Conservation (phyloP, 2,797 vertebrate species). For the Tadarida brasiliensis region DNA sequence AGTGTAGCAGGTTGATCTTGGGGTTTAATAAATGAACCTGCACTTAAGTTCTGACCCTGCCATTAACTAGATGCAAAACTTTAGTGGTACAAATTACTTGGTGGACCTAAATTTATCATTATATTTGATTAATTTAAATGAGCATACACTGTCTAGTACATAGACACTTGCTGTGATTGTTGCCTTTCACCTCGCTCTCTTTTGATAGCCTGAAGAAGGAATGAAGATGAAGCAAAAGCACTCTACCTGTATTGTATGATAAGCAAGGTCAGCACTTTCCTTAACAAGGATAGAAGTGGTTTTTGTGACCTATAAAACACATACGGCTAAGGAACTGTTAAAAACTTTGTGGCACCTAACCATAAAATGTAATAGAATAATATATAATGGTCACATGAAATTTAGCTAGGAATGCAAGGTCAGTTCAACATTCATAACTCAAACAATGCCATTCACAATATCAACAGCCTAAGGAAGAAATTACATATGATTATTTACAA, state of each 20-base stretch:
- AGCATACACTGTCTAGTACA: neutral
- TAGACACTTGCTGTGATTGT: neutral
- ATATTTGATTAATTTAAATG: slow-evolving; percentile 26
- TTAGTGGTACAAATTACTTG: neutral
- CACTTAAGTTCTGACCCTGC: neutral
- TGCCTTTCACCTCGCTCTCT: neutral
- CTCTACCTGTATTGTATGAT: neutral
- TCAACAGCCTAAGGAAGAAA: slow-evolving; percentile 29
- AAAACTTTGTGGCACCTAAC: neutral
- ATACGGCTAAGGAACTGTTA: slow-evolving; percentile 4
- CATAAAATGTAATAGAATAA: slow-evolving; percentile 3
- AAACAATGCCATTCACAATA: neutral
- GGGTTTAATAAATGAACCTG: neutral
- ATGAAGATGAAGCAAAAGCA: neutral
- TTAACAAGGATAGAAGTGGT: slow-evolving; percentile 15
- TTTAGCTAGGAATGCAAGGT: neutral
- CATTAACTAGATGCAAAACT: slow-evolving; percentile 16
- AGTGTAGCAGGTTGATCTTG: neutral
- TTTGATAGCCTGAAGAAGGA: slow-evolving; percentile 5
- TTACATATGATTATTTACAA: neutral
- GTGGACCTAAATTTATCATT: slow-evolving; percentile 5
- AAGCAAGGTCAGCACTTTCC: neutral
- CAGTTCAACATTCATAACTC: slow-evolving; percentile 3
- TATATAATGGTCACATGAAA: neutral
- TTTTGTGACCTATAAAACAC: neutral